Evolutionary conservation across 2,888 invertebrate genomes (phyloP).

Genomic region (Macroteleia sp.): DNA sequence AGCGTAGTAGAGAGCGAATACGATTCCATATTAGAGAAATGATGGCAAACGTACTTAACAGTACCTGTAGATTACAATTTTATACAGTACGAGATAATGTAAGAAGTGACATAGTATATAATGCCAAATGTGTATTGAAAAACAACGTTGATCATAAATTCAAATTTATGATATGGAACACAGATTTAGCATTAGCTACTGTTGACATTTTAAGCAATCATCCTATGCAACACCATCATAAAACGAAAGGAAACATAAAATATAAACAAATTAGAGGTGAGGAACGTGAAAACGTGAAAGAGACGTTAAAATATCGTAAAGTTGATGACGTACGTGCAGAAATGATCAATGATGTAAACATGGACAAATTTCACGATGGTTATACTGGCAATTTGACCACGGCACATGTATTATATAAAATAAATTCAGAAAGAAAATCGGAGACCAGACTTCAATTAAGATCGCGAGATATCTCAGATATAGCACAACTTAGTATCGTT

Average conservation of each 20-base stretch:
- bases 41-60: background rate
- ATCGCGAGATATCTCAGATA: slow-evolving; percentile 1
- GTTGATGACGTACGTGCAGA: slow-evolving; percentile 1
- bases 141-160: slow-evolving; percentile 10
- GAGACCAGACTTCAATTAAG: slow-evolving; percentile 4
- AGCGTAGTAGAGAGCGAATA: background rate
- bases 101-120: background rate
- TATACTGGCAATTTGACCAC: background rate
- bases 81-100: background rate
- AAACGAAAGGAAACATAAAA: no score
- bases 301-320: background rate
- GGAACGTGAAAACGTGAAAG: slow-evolving; percentile 8
- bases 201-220: background rate
- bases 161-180: no score
- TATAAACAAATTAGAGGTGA: slow-evolving; percentile 15
- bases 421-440: slow-evolving; percentile 15
- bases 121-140: background rate
- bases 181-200: no score
- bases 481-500: background rate
- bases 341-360: background rate
- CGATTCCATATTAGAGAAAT: background rate
- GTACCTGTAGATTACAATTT: slow-evolving; percentile 1
- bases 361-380: slow-evolving; percentile 19
- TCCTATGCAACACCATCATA: no score
- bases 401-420: slow-evolving; percentile 14